Evolutionary conservation across 1,140 invertebrate genomes (phyloP).

Genomic region (Lucilia cuprina): DNA sequence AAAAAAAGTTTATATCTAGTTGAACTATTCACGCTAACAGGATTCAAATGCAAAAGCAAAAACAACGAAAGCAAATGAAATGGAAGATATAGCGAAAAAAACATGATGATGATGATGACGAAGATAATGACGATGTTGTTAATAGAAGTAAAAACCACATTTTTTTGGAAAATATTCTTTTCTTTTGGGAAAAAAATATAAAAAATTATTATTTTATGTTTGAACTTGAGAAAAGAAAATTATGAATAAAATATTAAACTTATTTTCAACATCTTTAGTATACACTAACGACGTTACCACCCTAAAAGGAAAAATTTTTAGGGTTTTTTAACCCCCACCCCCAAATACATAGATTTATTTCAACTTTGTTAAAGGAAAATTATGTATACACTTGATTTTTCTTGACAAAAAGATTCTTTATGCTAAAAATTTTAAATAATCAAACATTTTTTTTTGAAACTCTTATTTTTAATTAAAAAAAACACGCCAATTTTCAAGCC

Average conservation of each 20-base stretch:
- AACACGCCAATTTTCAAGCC: conserved; percentile 57
- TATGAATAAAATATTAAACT: too few relatives aligned
- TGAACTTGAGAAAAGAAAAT: background rate
- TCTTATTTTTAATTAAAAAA: conserved; percentile 34
- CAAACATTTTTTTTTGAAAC: background rate
- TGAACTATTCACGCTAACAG: conserved; percentile 30
- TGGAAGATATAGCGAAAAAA: background rate
- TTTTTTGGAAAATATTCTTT: conserved; percentile 13
- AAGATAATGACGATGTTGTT: conserved; percentile 13
- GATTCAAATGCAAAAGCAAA: conserved; percentile 3
- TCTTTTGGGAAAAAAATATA: background rate
- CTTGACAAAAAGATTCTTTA: background rate
- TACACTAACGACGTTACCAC: background rate
- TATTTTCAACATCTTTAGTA: too few relatives aligned
- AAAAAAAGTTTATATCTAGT: conserved; percentile 15
- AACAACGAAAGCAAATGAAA: conserved; percentile 1
- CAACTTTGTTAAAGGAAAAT: background rate
- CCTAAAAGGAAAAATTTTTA: background rate
- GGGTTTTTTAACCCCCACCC: conserved; percentile 7
- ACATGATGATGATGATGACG: background rate
- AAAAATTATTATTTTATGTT: background rate
- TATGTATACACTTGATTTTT: conserved; percentile 10
- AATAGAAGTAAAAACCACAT: conserved; percentile 30
- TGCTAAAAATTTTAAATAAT: background rate
- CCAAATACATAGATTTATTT: conserved; percentile 11